These are phyloP conservation scores for Tenthredo amoena DNA, from an alignment of 2,888 invertebrate genomes.

Conservation along the genomic window DNA sequence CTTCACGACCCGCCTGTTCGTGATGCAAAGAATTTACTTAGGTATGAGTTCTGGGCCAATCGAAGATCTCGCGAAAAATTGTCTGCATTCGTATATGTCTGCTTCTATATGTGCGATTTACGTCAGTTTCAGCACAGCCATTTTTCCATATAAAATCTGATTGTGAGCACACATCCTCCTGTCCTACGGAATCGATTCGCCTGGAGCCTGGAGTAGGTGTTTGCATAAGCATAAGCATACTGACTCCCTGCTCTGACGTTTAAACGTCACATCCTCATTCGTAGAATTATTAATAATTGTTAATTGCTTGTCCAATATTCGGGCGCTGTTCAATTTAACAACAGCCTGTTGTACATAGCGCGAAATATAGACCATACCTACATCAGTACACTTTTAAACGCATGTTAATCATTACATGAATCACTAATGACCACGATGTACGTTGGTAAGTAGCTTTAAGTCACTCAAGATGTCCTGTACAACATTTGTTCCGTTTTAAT, in stretches of 20 bases:
- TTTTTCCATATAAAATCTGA: background rate
- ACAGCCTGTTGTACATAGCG: slow-evolving; percentile 11
- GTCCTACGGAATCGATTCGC: background rate
- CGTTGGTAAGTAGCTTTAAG: background rate
- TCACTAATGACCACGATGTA: background rate
- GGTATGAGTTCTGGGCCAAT: too few relatives aligned
- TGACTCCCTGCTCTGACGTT: slow-evolving; percentile 17
- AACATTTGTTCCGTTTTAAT: background rate
- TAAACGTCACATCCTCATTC: slow-evolving; percentile 73
- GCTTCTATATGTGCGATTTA: background rate
- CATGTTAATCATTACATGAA: background rate
- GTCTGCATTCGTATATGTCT: background rate
- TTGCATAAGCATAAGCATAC: slow-evolving; percentile 12
- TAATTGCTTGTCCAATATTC: slow-evolving; percentile 65
- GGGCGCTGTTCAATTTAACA: background rate
- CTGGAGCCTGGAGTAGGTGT: background rate
- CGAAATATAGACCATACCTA: background rate
- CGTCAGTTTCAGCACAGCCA: background rate
- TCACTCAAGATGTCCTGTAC: background rate
- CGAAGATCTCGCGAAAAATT: too few relatives aligned
- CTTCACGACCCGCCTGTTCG: background rate
- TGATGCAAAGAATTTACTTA: background rate
- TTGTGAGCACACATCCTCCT: background rate
- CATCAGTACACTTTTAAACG: background rate
- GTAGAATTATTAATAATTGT: slow-evolving; percentile 67